Evolutionary conservation across 2,113 vertebrate species (phyloP), one percentile per base, ranked within the genome.

Genomic region (Hymenochirus boettgeri): DNA sequence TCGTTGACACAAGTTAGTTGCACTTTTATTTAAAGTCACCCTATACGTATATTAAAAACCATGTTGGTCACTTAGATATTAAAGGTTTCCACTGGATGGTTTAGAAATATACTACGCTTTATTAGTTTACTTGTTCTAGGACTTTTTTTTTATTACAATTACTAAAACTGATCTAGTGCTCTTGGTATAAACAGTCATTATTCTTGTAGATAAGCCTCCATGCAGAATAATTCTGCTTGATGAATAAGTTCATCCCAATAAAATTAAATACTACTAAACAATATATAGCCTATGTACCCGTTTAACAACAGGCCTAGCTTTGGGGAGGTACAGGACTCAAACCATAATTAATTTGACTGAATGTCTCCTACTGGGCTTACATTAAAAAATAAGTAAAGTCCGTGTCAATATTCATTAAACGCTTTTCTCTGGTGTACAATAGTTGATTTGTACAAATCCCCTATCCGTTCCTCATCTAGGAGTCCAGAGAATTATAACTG

Each of bases 321-420:
- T n/a, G 25, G 46, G 25, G 12, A 47, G 39, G 37, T 60, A 39
- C 19, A 18, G 24, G 64, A 22, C 47, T 19, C 11, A 50, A 52
- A 33, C 26, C 56, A 22, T 69, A 69, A 69, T 69, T 69, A 69
- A 69, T 69, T 69, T 53, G 57, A 42, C 56, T 42, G 24, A 42
- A 29, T n/a, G 24, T 52, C 29, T 69, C 47, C 65, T 69, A 60
- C 58, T 51, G 65, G 57, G 65, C 59, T 69, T 69, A 69, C 65
- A 69, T 69, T 60, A 69, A 69, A n/a, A 69, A 69, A 69, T 69
- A 69, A 69, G 65, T 69, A 69, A 37, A 52, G 48, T 37, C 65
- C 65, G 51, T 69, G 65, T 59, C 65, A 69, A 69, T 69, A 69
- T 69, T 69, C 65, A 69, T 69, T 69, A 69, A 69, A 69, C 59